Conservation (phyloP, 1,140 invertebrate species). For the Drosophila murphyi region DNA sequence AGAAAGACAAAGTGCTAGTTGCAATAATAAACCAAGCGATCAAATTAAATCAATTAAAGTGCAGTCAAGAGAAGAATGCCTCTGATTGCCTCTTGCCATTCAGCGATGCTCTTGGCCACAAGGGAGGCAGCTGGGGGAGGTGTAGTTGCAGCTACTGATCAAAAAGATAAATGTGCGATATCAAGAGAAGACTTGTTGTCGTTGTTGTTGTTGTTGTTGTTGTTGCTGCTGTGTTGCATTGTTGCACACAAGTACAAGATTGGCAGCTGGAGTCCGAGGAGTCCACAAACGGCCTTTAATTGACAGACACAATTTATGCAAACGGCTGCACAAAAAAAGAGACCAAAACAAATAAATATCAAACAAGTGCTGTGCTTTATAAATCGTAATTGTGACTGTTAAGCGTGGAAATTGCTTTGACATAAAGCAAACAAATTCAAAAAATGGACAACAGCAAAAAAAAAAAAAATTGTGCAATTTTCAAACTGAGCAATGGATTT, state of each 20-base stretch:
- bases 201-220: slow-evolving; percentile 19
- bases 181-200: slow-evolving; percentile 40
- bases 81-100: slow-evolving; percentile 56
- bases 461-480: background rate
- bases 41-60: slow-evolving; percentile 78
- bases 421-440: slow-evolving; percentile 18
- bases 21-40: slow-evolving; percentile 74
- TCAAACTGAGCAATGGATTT: background rate
- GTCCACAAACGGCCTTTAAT: slow-evolving; percentile 71
- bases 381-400: slow-evolving; percentile 38
- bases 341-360: slow-evolving; percentile 12
- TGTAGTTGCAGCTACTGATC: slow-evolving; percentile 37
- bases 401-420: slow-evolving; percentile 37
- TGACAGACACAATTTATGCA: slow-evolving; percentile 79
- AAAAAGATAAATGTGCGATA: slow-evolving; percentile 45
- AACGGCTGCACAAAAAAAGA: slow-evolving; percentile 63
- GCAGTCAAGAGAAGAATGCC: slow-evolving; percentile 54
- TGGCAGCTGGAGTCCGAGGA: slow-evolving; percentile 55
- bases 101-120: slow-evolving; percentile 4
- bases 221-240: slow-evolving; percentile 8
- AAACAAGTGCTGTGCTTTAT: slow-evolving; percentile 31
- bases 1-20: slow-evolving; percentile 75
- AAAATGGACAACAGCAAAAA: background rate
- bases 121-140: background rate
- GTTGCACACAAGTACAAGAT: slow-evolving; percentile 38